phyloP scores from a whole-genome alignment of 2,113 vertebrate species.

The Rhinolophus sinicus region DNA sequence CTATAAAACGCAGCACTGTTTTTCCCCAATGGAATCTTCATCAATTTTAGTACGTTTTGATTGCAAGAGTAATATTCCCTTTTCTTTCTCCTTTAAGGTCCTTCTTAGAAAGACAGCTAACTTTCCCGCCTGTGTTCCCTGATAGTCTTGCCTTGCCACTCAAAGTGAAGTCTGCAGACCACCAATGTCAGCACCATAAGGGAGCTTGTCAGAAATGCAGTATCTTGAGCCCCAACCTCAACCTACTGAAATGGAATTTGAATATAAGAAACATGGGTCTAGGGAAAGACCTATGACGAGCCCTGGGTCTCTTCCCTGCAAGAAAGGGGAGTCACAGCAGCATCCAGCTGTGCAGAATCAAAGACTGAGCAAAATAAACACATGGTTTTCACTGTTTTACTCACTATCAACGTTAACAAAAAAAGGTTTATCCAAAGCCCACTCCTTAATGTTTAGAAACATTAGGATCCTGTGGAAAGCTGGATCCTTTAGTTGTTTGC shows the following conservation, averaged over 20 bases:
- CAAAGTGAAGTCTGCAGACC: neutral
- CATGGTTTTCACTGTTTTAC: neutral
- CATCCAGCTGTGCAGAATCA: neutral
- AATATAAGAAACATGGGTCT: neutral
- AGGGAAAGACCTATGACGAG: neutral
- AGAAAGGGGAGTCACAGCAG: neutral
- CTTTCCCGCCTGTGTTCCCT: neutral
- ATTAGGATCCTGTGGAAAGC: neutral
- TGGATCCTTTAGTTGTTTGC: neutral
- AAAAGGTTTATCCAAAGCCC: neutral
- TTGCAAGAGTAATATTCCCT: neutral
- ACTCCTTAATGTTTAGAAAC: neutral
- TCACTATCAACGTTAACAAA: neutral
- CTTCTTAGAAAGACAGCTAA: neutral
- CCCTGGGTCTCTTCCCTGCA: neutral
- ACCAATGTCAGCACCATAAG: neutral
- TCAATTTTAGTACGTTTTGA: neutral
- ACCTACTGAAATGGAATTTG: neutral
- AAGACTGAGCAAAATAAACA: constrained; percentile 3
- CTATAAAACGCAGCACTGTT: neutral
- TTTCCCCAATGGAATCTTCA: neutral
- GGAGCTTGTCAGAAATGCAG: neutral
- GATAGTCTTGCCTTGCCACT: neutral
- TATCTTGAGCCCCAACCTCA: neutral
- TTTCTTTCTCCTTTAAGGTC: neutral